phyloP scores from a whole-genome alignment of 2,888 invertebrate genomes.

The Pristionchus arcanus region DNA sequence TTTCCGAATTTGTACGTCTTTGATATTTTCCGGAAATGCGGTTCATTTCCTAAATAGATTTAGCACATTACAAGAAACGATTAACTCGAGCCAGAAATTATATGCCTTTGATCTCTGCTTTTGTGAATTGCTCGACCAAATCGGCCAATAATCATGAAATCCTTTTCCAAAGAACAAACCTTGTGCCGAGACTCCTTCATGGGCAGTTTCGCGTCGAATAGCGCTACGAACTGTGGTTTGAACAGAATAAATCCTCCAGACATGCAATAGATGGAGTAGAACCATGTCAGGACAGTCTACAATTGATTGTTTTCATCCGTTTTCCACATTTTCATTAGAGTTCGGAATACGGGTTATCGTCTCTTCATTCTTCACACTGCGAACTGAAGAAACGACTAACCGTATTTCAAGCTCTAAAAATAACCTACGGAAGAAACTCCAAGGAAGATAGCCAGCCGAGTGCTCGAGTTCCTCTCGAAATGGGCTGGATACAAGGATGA shows the following conservation, averaged over 20 bases:
- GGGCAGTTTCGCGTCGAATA: background rate
- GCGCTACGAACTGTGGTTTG: background rate
- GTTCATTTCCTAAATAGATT: too few relatives aligned
- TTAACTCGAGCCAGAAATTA: too few relatives aligned
- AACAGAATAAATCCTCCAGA: background rate
- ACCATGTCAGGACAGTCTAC: background rate
- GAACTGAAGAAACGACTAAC: too few relatives aligned
- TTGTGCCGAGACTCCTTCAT: background rate
- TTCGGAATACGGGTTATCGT: background rate
- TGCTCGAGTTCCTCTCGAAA: background rate
- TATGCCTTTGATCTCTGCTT: too few relatives aligned
- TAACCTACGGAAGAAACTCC: background rate
- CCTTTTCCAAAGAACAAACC: background rate
- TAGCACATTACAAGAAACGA: too few relatives aligned
- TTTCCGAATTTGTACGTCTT: too few relatives aligned
- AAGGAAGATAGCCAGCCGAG: background rate
- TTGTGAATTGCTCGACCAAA: too few relatives aligned
- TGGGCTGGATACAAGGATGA: background rate
- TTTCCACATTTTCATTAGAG: too few relatives aligned
- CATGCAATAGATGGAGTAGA: background rate
- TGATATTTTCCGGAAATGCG: too few relatives aligned
- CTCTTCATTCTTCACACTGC: background rate
- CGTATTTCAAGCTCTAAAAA: background rate
- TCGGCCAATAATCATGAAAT: too few relatives aligned
- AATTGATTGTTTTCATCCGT: background rate